Evolutionary conservation across 2,797 vertebrate species (phyloP).

Genomic region (Tapera naevia): DNA sequence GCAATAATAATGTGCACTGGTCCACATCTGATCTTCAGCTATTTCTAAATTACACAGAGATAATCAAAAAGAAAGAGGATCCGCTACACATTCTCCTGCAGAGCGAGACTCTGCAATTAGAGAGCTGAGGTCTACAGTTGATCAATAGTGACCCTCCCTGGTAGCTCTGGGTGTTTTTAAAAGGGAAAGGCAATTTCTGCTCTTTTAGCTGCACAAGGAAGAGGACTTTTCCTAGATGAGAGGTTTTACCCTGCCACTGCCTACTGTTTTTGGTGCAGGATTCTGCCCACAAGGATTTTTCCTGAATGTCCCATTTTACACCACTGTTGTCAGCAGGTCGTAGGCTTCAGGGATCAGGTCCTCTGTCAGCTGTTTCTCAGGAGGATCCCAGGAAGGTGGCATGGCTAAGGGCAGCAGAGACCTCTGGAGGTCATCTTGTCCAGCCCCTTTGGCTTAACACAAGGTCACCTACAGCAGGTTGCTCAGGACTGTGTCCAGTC

Average conservation of each 20-base stretch:
- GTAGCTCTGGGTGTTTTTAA: not conserved
- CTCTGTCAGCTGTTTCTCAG: not conserved
- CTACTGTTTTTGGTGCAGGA: not conserved
- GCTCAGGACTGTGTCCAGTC: not conserved
- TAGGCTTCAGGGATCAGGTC: not conserved
- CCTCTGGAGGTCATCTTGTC: not conserved
- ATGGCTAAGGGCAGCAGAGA: not conserved
- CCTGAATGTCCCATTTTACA: not conserved
- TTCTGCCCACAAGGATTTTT: accelerated
- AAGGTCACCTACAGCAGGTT: not conserved
- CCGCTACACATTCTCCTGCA: constrained; percentile 8
- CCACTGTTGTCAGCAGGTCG: not conserved
- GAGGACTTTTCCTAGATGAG: not conserved
- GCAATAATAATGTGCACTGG: constrained; percentile 37
- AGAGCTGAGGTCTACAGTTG: not conserved
- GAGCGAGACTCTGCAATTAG: constrained; percentile 30
- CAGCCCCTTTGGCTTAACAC: not conserved
- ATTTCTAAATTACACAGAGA: constrained; percentile 59
- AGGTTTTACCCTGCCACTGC: not conserved
- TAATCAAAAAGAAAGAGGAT: constrained; percentile 67
- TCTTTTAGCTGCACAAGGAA: not conserved
- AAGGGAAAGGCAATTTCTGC: not conserved
- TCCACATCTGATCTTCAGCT: constrained; percentile 52
- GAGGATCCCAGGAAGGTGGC: not conserved
- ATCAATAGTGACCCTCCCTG: not conserved